Conservation (phyloP, 2,113 vertebrate genomes). For the Pogonocichla stellata region DNA sequence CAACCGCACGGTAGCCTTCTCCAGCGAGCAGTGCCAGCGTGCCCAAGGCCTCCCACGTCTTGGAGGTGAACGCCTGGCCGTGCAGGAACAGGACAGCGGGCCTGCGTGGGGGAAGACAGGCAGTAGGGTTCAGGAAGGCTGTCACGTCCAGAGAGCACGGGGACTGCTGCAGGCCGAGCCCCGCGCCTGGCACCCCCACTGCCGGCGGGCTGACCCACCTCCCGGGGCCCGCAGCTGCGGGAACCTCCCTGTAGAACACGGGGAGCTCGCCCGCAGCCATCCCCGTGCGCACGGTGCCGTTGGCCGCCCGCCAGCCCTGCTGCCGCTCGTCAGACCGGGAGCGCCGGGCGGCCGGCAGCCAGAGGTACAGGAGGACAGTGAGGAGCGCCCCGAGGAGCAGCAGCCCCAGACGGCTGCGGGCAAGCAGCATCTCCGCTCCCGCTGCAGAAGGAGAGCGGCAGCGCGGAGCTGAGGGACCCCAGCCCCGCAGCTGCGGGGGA, state of each 20-base stretch:
- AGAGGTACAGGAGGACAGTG: slow-evolving; percentile 83
- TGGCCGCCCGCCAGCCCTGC: slow-evolving; percentile 44
- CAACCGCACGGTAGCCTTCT: slow-evolving; percentile 85
- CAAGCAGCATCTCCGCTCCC: slow-evolving; percentile 70
- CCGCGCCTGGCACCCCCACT: not conserved
- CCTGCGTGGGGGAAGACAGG: slow-evolving; percentile 59
- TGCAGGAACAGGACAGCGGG: slow-evolving; percentile 89
- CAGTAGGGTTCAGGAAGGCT: not conserved
- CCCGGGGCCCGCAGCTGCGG: slow-evolving; percentile 63
- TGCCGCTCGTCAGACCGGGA: slow-evolving; percentile 59
- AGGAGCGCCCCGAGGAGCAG: slow-evolving; percentile 82
- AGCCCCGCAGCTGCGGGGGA: not conserved
- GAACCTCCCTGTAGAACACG: slow-evolving; percentile 87
- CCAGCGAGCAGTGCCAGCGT: slow-evolving; percentile 85
- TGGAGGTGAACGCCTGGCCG: slow-evolving; percentile 91
- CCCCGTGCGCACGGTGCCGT: slow-evolving; percentile 76
- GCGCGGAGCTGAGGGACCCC: not conserved
- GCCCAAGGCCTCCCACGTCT: slow-evolving; percentile 91
- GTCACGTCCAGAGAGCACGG: rapidly evolving
- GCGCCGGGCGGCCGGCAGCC: slow-evolving; percentile 79
- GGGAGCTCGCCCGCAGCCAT: slow-evolving; percentile 78
- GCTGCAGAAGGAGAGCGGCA: not conserved
- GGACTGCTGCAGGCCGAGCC: rapidly evolving
- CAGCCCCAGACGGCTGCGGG: slow-evolving; percentile 78
- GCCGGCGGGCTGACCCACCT: slow-evolving; percentile 72